Evolutionary conservation across 23 tunicate species (phyloP).

Genomic region (Pegea sp.): DNA sequence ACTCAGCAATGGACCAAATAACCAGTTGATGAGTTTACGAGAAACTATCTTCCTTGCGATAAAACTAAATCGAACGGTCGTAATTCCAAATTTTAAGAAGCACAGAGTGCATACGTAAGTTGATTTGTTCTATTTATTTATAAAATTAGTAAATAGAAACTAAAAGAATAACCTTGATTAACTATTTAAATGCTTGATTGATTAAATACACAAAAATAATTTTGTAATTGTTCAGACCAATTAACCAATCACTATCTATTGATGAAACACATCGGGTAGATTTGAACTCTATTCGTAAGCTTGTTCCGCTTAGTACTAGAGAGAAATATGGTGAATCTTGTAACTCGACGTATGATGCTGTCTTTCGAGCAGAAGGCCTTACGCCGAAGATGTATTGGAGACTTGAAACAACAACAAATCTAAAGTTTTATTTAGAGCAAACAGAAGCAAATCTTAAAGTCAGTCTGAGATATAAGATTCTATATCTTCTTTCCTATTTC

Average conservation of each 20-base stretch:
- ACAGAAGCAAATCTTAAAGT: too few species aligned
- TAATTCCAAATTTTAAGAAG: slow-evolving; percentile 22
- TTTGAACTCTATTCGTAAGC: neutral
- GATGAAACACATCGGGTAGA: slow-evolving; percentile 1
- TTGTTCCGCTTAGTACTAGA: slow-evolving; percentile 1
- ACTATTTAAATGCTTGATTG: too few species aligned
- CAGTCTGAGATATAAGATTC: too few species aligned
- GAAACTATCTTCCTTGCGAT: slow-evolving; percentile 49
- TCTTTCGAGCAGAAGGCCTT: neutral
- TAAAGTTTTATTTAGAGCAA: too few species aligned
- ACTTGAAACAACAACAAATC: too few species aligned
- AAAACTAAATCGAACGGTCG: slow-evolving; percentile 26
- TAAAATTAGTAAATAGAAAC: neutral
- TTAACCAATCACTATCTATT: too few species aligned
- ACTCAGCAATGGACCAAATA: slow-evolving; percentile 37
- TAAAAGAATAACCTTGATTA: too few species aligned
- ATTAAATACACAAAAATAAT: too few species aligned
- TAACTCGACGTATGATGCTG: neutral
- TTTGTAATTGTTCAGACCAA: too few species aligned
- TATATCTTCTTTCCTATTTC: too few species aligned
- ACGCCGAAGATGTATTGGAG: neutral
- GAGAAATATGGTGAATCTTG: slow-evolving; percentile 1
- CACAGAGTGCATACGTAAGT: slow-evolving; percentile 20
- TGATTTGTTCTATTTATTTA: neutral
- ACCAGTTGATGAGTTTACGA: slow-evolving; percentile 48